phyloP scores from a whole-genome alignment of 1,140 invertebrate genomes.

The Goniozus legneri region DNA sequence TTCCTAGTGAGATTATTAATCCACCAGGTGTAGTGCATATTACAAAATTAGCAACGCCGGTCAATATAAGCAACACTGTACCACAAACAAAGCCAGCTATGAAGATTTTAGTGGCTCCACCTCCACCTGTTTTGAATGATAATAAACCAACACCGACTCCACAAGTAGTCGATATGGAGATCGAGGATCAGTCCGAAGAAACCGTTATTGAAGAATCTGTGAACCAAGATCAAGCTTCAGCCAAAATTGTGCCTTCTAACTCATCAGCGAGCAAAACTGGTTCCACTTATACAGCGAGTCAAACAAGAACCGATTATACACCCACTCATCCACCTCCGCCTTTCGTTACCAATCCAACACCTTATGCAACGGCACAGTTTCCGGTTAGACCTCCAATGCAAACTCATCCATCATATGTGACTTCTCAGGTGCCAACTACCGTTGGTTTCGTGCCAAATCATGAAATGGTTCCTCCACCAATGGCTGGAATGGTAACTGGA shows the following conservation, averaged over 20 bases:
- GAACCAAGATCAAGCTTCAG: slow-evolving; percentile 20
- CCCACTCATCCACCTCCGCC: slow-evolving; percentile 22
- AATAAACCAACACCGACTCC: slow-evolving; percentile 20
- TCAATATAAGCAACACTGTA: slow-evolving; percentile 17
- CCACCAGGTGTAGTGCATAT: slow-evolving; percentile 58
- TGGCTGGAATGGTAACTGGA: background rate
- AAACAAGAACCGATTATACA: slow-evolving; percentile 7
- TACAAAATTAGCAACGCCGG: slow-evolving; percentile 53
- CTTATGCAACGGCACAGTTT: slow-evolving; percentile 12
- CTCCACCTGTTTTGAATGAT: slow-evolving; percentile 41
- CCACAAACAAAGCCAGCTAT: slow-evolving; percentile 24
- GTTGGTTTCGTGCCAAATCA: slow-evolving; percentile 25
- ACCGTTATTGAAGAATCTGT: slow-evolving; percentile 41
- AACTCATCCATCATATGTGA: slow-evolving; percentile 16
- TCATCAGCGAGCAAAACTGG: slow-evolving; percentile 9
- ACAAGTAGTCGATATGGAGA: slow-evolving; percentile 53
- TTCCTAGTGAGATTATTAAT: slow-evolving; percentile 51
- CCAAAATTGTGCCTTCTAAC: slow-evolving; percentile 13
- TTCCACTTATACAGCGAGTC: slow-evolving; percentile 13
- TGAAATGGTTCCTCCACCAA: slow-evolving; percentile 40
- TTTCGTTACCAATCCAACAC: slow-evolving; percentile 21
- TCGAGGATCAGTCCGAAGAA: slow-evolving; percentile 51
- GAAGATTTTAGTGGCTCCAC: slow-evolving; percentile 48
- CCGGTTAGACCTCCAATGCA: slow-evolving; percentile 11
- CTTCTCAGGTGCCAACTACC: slow-evolving; percentile 10